These are phyloP conservation scores for Aricia agestis DNA, from an alignment of 1,140 invertebrate species.

Conservation along the genomic window DNA sequence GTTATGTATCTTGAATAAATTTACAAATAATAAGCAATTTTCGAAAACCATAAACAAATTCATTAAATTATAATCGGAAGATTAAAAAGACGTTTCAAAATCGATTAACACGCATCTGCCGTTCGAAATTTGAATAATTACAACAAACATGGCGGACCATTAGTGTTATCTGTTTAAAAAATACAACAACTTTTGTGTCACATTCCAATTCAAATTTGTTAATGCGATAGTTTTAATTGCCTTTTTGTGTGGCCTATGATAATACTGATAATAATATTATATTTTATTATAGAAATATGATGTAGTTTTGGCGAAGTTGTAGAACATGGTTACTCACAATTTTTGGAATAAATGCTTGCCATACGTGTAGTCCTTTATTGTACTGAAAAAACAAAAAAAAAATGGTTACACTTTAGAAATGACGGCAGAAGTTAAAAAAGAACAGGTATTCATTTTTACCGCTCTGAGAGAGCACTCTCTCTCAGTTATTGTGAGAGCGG, in stretches of 20 bases:
- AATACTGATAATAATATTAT: no score
- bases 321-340: no score
- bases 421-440: no score
- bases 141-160: constrained; percentile 50
- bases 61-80: constrained; percentile 3
- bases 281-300: not conserved
- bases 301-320: not conserved
- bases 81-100: constrained; percentile 35
- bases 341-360: no score
- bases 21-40: not conserved
- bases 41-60: not conserved
- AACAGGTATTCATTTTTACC: no score
- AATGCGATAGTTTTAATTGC: constrained; percentile 22
- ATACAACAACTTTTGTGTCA: constrained; percentile 37
- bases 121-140: constrained; percentile 72
- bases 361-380: no score
- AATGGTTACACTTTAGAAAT: no score
- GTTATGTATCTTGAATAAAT: not conserved
- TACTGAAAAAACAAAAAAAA: no score
- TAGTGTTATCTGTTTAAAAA: constrained; percentile 56
- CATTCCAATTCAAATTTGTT: constrained; percentile 44
- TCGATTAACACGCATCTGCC: constrained; percentile 71
- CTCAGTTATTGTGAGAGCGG: no score
- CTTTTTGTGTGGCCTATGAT: not conserved
- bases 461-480: no score